Base-by-base conservation (phyloP, 2,888 invertebrate genomes). In the Orchesellides sinensis region DNA sequence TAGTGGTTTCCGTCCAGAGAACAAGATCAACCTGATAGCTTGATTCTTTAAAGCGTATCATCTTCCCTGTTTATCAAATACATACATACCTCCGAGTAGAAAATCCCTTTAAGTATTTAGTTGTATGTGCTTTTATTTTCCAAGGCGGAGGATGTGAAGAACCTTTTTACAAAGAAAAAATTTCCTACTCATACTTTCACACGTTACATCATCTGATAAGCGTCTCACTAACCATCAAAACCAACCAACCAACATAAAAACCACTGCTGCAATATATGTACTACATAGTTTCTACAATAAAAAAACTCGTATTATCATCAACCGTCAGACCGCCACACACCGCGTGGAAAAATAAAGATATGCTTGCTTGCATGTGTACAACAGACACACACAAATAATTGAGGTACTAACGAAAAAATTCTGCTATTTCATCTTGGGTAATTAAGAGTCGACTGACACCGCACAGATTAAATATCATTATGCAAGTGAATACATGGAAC, bases 391-490 rank as follows among this genome's bases (percentile, higher is more conserved):
- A 40, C 40, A 40, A 40, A 40, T 52, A 21, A 68, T 49, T 19
- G 17, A 10, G 49, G 52, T 32, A 52, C 19, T n/a, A 52, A 23
- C 3, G 27, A 40, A 47, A 72, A 61, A 54, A 80, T 73, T 73
- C 73, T 80, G 80, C 73, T 29, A 68, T 80, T 73, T 80, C 80
- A 80, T 80, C 80, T 61, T 73, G 80, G 59, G 80, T 80, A 80
- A 80, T 80, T 80, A 80, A 80, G 79, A 79, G 69, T 79, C 56
- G 47, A 68, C 68, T 68, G 49, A 52, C 59, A 56, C 56, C 25
- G 35, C 74, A 65, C 75, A 75, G 65, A 65, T 56, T 66, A 65
- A 65, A 17, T 65, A 65, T 65, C 52, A 35, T 63, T 49, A 74
- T 32, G 32, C 32, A 32, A 3, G 1, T 19, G 17, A 2, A 52